Percentiles rank a stretch among this genome's conserved stretches.
Evolutionary conservation across 1,140 invertebrate species (phyloP).

Genomic region (Hycleus phaleratus): DNA sequence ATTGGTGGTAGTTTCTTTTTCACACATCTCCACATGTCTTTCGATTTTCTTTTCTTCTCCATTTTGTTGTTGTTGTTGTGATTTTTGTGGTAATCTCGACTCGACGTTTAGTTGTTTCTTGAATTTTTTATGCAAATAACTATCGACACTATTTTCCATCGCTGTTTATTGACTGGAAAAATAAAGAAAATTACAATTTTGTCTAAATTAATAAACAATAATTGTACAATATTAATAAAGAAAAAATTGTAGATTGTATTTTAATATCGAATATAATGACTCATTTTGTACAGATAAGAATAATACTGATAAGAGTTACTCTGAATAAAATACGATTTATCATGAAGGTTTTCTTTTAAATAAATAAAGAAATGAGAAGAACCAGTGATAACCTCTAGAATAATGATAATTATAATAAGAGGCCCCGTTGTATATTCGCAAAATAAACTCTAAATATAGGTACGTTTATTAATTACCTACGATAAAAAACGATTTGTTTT

Average conservation of each 20-base stretch:
- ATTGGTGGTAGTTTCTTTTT: slow-evolving; percentile 33
- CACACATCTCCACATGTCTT: slow-evolving; percentile 25
- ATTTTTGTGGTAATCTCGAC: slow-evolving; percentile 29
- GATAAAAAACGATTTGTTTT: too few relatives aligned
- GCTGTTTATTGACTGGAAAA: slow-evolving; percentile 27
- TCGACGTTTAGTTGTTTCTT: slow-evolving; percentile 71
- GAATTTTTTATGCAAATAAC: slow-evolving; percentile 86
- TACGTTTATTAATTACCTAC: too few relatives aligned
- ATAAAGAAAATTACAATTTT: slow-evolving; percentile 1
- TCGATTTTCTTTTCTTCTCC: slow-evolving; percentile 15
- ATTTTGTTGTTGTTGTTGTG: slow-evolving; percentile 28
- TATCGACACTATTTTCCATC: slow-evolving; percentile 56
- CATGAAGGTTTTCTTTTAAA: too few relatives aligned
- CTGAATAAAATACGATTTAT: too few relatives aligned
- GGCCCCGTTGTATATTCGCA: too few relatives aligned
- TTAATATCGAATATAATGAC: neutral
- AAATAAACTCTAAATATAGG: too few relatives aligned
- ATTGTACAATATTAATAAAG: neutral
- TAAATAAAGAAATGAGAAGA: too few relatives aligned
- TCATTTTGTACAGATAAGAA: too few relatives aligned
- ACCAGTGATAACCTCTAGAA: too few relatives aligned
- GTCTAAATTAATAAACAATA: neutral
- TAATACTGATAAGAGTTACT: too few relatives aligned
- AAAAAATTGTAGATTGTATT: neutral
- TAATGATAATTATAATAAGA: too few relatives aligned